Evolutionary conservation across 2,113 vertebrate species (phyloP).

Genomic region (Toxotes chatareus): DNA sequence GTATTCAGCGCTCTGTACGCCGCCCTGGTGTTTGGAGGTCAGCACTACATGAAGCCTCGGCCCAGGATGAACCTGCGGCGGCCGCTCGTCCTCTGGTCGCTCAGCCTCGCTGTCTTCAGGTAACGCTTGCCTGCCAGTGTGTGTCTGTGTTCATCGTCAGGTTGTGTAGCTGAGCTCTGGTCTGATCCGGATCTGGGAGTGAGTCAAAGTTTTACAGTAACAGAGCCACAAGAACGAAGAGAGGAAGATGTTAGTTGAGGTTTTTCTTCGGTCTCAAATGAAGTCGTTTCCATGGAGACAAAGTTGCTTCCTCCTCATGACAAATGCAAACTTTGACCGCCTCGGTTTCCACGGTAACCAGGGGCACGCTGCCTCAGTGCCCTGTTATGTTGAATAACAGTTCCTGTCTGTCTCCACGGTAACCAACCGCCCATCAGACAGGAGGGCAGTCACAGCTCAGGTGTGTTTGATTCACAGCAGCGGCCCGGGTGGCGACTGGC

Average conservation of each 20-base stretch:
- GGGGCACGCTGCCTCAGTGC: no score
- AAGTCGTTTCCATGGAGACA: background rate
- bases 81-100: slow-evolving; percentile 88
- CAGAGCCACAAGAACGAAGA: no score
- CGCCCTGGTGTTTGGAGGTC: slow-evolving; percentile 83
- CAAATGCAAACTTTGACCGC: background rate
- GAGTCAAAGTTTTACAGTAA: no score
- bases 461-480: background rate
- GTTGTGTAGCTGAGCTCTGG: no score
- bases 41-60: slow-evolving; percentile 85
- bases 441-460: background rate
- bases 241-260: no score
- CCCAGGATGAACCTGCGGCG: slow-evolving; percentile 83
- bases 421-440: background rate
- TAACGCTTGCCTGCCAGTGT: slow-evolving; percentile 45
- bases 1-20: slow-evolving; percentile 83
- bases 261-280: no score
- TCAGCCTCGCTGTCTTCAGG: slow-evolving; percentile 90
- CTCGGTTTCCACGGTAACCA: background rate
- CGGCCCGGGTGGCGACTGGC: no score
- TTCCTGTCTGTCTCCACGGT: background rate
- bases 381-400: no score
- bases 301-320: background rate
- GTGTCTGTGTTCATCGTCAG: no score
- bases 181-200: no score